Base-by-base conservation (phyloP, 2,113 vertebrate species). In the Mugil cephalus region DNA sequence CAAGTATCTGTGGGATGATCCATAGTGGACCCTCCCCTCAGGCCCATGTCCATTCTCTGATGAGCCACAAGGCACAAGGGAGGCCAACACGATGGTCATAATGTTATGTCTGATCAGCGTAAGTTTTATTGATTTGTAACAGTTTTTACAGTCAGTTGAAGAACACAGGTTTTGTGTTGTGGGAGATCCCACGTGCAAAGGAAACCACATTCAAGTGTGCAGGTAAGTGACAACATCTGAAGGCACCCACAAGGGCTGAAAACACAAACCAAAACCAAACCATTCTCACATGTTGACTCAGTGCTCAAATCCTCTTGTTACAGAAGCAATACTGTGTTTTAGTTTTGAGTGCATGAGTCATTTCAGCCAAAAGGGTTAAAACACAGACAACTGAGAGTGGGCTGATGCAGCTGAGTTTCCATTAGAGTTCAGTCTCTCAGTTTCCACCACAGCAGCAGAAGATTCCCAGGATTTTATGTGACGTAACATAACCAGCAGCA, bases 251-350 rank as follows among this genome's bases (percentile, higher is more conserved):
- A 39, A 15, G 0, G 3, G 38, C 42, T 36, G 45, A 50, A 10
- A 5, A 11, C 2, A 21, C 1, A 30, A 7, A 30, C 24, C 19
- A 0, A 43, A 69, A 60, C 1, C 51, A 8, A n/a, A 35, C 19
- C 14, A 53, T 6, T 30, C 1, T 17, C 10, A 1, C 4, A 3
- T 0, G 9, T 15, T 13, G 4, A 17, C 10, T 60, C 0, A 65
- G 11, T 8, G 1, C 8, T 12, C 17, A 3, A 8, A 7, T 69
- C 4, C 8, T 19, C 10, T 64, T 3, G 1, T 53, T 35, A 1
- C 11, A 56, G 0, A 39, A 24, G 40, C 12, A 50, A 2, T n/a
- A 52, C 1, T 64, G 9, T 38, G 7, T 19, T 3, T 46, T 36
- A 4, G 21, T 52, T 71, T 36, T 66, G 1, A 36, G 14, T 50